phyloP scores from a whole-genome alignment of 2,888 invertebrate genomes.

The Rapana venosa region DNA sequence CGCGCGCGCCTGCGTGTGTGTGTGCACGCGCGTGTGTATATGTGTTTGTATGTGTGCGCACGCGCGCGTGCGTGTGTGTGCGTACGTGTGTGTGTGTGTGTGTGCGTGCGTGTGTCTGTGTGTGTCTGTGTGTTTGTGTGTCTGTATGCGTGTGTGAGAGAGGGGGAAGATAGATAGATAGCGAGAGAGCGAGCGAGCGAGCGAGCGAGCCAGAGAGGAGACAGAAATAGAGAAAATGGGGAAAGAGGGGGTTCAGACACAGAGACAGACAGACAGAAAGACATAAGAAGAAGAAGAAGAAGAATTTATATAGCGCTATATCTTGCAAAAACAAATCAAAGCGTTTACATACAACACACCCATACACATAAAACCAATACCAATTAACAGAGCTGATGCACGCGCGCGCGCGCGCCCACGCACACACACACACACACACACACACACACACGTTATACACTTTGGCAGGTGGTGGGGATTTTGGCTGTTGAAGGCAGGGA shows the following conservation, averaged over 20 bases:
- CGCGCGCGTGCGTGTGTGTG: not conserved
- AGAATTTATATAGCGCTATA: not conserved
- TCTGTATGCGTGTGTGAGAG: not conserved
- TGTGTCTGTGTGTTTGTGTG: not conserved
- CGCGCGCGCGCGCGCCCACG: no score
- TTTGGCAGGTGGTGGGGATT: no score
- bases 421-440: no score
- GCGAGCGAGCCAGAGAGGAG: no score
- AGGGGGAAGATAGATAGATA: no score
- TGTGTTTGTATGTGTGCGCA: not conserved
- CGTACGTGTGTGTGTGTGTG: not conserved
- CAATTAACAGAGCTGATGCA: no score
- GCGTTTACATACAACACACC: no score
- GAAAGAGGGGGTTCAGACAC: not conserved
- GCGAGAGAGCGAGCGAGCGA: no score
- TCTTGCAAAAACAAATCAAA: no score
- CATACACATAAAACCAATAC: no score
- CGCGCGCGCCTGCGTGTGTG: not conserved
- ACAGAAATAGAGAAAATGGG: not conserved
- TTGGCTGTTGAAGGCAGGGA: no score
- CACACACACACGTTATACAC: no score
- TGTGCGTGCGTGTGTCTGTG: not conserved
- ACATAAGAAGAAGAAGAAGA: not conserved
- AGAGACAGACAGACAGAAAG: not conserved
- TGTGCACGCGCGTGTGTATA: not conserved